These are phyloP conservation scores for Semicossyphus pulcher DNA, from an alignment of 2,113 vertebrate species.

Conservation along the genomic window DNA sequence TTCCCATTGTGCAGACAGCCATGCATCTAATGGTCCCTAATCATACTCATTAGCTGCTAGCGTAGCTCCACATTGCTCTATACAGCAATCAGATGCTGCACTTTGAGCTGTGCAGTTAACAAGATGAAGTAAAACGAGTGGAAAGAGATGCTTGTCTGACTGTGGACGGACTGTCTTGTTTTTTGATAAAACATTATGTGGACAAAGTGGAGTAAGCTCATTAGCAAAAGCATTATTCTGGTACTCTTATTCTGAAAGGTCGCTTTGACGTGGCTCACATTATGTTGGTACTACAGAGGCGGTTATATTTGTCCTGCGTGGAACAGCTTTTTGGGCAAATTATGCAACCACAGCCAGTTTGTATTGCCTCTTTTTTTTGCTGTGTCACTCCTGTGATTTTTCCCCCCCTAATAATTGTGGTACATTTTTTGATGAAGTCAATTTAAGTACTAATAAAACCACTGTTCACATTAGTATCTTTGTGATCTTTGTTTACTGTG, in stretches of 20 bases:
- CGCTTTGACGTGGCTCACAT: slow-evolving; percentile 13
- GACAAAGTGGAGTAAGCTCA: slow-evolving; percentile 27
- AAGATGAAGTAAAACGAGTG: slow-evolving; percentile 19
- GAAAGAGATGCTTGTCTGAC: slow-evolving; percentile 14
- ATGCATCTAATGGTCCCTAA: slow-evolving; percentile 73
- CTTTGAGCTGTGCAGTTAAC: slow-evolving; percentile 8
- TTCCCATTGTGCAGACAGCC: slow-evolving; percentile 76
- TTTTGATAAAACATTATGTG: slow-evolving; percentile 16
- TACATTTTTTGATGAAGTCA: slow-evolving; percentile 19
- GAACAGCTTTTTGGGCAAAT: slow-evolving; percentile 17
- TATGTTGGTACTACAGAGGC: slow-evolving; percentile 19
- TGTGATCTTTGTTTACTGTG: neutral
- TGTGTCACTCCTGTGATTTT: slow-evolving; percentile 16
- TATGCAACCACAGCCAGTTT: slow-evolving; percentile 15
- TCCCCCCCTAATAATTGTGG: no score
- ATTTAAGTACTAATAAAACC: neutral
- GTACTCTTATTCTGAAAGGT: slow-evolving; percentile 16
- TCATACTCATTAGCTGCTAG: slow-evolving; percentile 75
- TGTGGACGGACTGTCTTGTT: slow-evolving; percentile 18
- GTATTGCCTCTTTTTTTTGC: neutral
- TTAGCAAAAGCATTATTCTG: slow-evolving; percentile 38
- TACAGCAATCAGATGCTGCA: slow-evolving; percentile 21
- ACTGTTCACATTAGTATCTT: neutral
- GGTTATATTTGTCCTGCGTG: slow-evolving; percentile 15
- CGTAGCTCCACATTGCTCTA: slow-evolving; percentile 44